These are phyloP conservation scores for Isoperla grammatica DNA, from an alignment of 2,888 invertebrate species.

Conservation along the genomic window DNA sequence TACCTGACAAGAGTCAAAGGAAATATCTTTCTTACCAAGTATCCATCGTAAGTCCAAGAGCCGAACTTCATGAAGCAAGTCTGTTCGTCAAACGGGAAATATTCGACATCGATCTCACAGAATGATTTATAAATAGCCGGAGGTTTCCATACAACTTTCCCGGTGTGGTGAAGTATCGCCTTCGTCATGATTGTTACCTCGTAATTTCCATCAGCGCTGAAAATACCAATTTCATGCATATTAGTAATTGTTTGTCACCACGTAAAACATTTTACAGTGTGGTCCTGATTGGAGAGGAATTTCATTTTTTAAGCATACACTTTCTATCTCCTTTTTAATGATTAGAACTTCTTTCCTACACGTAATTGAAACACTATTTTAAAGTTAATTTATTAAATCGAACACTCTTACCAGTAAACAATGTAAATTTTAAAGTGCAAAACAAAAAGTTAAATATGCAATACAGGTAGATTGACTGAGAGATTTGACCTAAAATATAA, in stretches of 20 bases:
- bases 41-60: conserved; percentile 93
- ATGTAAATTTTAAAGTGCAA: no score
- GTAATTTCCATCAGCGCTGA: conserved; percentile 95
- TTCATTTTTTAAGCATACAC: no score
- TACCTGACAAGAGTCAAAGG: no score
- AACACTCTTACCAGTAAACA: no score
- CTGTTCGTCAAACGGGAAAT: conserved; percentile 92
- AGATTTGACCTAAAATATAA: no score
- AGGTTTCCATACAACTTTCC: conserved; percentile 94
- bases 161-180: conserved; percentile 88
- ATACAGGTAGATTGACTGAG: no score
- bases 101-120: conserved; percentile 92
- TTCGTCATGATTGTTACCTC: conserved; percentile 98
- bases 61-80: conserved; percentile 95
- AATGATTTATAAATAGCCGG: conserved; percentile 98
- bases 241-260: no score
- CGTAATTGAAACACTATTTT: no score
- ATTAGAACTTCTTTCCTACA: no score
- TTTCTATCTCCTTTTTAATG: no score
- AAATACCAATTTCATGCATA: conserved; percentile 13
- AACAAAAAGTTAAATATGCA: no score
- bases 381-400: no score
- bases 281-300: background rate
- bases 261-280: background rate
- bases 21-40: conserved; percentile 76